Conservation (phyloP, 2,888 invertebrate genomes). For the Antheraea yamamai region DNA sequence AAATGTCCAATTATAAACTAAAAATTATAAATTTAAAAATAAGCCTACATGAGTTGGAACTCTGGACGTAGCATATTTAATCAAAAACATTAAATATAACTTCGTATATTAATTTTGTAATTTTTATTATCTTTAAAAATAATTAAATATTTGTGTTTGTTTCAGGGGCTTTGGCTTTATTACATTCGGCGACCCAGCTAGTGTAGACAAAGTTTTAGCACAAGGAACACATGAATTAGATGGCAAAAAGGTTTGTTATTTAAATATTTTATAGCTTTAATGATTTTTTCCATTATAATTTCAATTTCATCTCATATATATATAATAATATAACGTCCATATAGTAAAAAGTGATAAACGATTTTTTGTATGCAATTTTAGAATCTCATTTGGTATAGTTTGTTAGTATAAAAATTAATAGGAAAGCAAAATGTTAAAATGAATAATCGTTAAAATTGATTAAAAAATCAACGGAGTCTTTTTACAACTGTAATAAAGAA, state of each 20-base stretch:
- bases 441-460: neutral
- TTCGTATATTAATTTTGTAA: neutral
- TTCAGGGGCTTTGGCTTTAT: constrained; percentile 99
- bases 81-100: neutral
- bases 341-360: neutral
- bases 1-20: neutral
- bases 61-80: neutral
- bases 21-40: neutral
- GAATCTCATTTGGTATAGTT: neutral
- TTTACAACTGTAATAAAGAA: neutral
- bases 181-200: constrained; percentile 98
- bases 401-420: neutral
- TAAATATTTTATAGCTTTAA: constrained; percentile 18
- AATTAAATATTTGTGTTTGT: constrained; percentile 46
- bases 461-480: neutral
- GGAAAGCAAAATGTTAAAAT: neutral
- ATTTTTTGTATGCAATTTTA: neutral
- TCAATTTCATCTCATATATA: neutral
- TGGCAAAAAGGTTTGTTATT: constrained; percentile 96
- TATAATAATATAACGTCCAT: neutral
- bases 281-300: neutral
- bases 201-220: constrained; percentile 99
- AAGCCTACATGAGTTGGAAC: neutral
- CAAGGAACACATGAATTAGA: constrained; percentile 99
- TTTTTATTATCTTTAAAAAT: neutral